These are phyloP conservation scores for Drosophila albomicans DNA, from an alignment of 1,140 invertebrate species.

Conservation along the genomic window DNA sequence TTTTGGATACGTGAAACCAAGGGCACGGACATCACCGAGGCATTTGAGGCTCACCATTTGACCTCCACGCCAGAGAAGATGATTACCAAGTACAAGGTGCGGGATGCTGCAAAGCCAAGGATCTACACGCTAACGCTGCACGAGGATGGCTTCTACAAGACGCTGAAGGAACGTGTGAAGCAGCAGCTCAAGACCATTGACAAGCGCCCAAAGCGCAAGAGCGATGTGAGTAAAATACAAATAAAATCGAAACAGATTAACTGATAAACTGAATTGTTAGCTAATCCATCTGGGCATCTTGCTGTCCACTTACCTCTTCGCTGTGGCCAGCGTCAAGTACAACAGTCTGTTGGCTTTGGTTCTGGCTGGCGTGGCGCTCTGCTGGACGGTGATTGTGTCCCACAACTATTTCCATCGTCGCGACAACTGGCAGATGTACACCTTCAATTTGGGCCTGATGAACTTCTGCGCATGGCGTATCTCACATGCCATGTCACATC, in stretches of 20 bases:
- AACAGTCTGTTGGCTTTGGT: slow-evolving; percentile 84
- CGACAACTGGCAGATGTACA: slow-evolving; percentile 93
- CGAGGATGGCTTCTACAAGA: slow-evolving; percentile 89
- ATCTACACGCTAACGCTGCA: slow-evolving; percentile 88
- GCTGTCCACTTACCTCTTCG: slow-evolving; percentile 85
- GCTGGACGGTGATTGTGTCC: slow-evolving; percentile 86
- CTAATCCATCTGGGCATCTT: slow-evolving; percentile 83
- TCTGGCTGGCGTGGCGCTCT: slow-evolving; percentile 86
- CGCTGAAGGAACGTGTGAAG: slow-evolving; percentile 86
- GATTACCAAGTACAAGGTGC: slow-evolving; percentile 87
- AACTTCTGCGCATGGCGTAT: slow-evolving; percentile 90
- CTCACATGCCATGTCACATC: slow-evolving; percentile 92
- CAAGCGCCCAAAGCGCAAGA: slow-evolving; percentile 70
- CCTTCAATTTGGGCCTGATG: slow-evolving; percentile 90
- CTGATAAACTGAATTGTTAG: slow-evolving; percentile 18
- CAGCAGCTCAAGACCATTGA: slow-evolving; percentile 85
- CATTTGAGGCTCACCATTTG: slow-evolving; percentile 88
- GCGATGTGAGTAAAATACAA: slow-evolving; percentile 68
- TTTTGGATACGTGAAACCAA: slow-evolving; percentile 89
- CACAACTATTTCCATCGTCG: slow-evolving; percentile 94
- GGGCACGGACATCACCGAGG: slow-evolving; percentile 91
- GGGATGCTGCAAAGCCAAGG: slow-evolving; percentile 86
- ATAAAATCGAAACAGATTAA: neutral
- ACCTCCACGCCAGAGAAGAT: slow-evolving; percentile 85
- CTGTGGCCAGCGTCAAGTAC: slow-evolving; percentile 86